Percentiles rank a stretch among this genome's conserved stretches.
phyloP scores from a whole-genome alignment of 2,113 vertebrate genomes.

The Dermatemys mawii region DNA sequence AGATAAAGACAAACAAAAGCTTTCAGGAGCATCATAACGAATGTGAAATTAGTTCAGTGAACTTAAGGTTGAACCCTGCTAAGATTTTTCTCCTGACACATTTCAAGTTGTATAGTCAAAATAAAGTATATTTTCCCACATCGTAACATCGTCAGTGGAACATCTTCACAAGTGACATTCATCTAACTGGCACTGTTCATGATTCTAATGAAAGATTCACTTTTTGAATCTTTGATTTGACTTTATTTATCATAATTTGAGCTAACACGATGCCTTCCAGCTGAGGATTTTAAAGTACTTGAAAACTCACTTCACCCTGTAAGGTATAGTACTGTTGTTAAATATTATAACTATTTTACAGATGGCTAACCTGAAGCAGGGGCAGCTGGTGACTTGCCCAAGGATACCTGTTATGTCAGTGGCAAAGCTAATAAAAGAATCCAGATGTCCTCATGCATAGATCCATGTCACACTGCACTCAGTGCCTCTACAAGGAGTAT shows the following conservation, averaged over 20 bases:
- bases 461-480: not conserved
- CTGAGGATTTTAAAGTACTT: not conserved
- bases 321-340: not conserved
- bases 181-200: too few relatives aligned
- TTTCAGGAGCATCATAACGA: not conserved
- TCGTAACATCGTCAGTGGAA: not conserved
- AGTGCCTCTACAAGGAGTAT: not conserved
- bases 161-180: not conserved
- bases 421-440: not conserved
- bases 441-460: not conserved
- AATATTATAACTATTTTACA: not conserved
- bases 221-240: too few relatives aligned
- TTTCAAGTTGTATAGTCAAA: not conserved
- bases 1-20: not conserved
- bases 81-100: constrained; percentile 7
- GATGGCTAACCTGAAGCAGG: not conserved
- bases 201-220: not conserved
- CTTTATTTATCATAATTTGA: not conserved
- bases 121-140: not conserved
- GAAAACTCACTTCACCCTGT: not conserved
- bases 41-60: not conserved
- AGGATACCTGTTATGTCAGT: not conserved
- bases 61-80: not conserved
- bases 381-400: not conserved
- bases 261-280: not conserved